Evolutionary conservation across 2,888 invertebrate genomes (phyloP), one percentile per base, ranked within the genome.

Genomic region (Eupithecia subfuscata): DNA sequence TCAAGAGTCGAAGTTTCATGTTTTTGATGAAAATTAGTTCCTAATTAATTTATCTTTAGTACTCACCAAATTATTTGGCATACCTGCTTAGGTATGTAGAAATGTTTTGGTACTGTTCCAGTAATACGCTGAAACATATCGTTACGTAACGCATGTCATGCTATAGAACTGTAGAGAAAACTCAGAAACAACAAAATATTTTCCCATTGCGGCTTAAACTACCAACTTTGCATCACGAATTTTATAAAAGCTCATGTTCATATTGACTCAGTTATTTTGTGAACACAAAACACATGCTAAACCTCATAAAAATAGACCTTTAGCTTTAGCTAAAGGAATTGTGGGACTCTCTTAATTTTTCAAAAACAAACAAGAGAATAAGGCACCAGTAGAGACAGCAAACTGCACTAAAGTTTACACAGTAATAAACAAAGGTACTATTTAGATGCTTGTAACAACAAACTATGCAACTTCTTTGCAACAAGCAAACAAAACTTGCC

Each of bases 401-500:
- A 71, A 45, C 68, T 68, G 14, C 68, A 40, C 43, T 45, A 68
- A 43, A 68, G 68, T 68, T 43, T 43, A 43, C 68, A 68, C 43
- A 63, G 48, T 16, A 45, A 67, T 72, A 72, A 56, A 72, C 65
- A 43, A 68, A 68, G 48, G 52, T 70, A 60, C 52, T 34, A 70
- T 68, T 68, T 22, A 68, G 43, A 43, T 68, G 43, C 43, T 68
- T 68, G 68, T 45, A 7, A 22, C 37, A 40, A 40, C 56, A 70
- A 70, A 70, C 70, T 70, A 70, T 70, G 40, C 22, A 60, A 70
- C 56, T 70, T 56, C 37, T 70, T 70, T 70, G 56, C 60, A 70
- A 37, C 70, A 60, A 70, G 70, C 68, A 56, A 70, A 40, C 60
- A 34, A 40, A 60, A 40, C 70, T 70, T 70, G 70, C 60, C 56